These are phyloP conservation scores for Dyspetes luteomarginatus DNA, from an alignment of 2,888 invertebrate genomes.

Conservation along the genomic window DNA sequence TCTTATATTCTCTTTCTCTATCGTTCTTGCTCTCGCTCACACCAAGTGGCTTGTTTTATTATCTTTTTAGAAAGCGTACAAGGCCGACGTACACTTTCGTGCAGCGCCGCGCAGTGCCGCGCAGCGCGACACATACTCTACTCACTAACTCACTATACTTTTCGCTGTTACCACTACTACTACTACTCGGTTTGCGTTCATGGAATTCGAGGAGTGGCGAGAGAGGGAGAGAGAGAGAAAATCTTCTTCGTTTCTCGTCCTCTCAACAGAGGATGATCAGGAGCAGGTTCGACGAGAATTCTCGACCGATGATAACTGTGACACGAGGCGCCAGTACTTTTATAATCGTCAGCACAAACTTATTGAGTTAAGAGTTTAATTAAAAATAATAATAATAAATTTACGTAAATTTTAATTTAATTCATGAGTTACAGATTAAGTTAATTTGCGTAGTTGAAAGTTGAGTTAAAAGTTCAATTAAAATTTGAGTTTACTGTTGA, in stretches of 20 bases:
- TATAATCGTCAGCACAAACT: too few species aligned
- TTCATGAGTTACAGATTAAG: too few species aligned
- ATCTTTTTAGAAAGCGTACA: constrained; percentile 73
- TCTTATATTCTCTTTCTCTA: not conserved
- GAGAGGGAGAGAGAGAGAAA: constrained; percentile 48
- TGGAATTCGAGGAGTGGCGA: constrained; percentile 70
- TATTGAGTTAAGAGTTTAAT: too few species aligned
- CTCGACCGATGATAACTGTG: constrained; percentile 60
- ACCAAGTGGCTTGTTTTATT: constrained; percentile 61
- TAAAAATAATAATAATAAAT: too few species aligned
- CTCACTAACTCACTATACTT: too few species aligned
- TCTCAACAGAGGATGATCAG: constrained; percentile 46
- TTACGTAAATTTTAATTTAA: too few species aligned
- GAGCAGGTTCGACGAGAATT: constrained; percentile 65
- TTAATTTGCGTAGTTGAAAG: too few species aligned
- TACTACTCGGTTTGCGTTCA: constrained; percentile 39
- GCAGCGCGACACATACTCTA: constrained; percentile 34
- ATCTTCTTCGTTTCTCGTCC: constrained; percentile 51
- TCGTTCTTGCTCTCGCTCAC: not conserved
- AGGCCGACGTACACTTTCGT: constrained; percentile 58
- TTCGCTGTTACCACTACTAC: too few species aligned
- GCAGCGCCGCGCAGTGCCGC: constrained; percentile 33
- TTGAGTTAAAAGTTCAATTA: too few species aligned
- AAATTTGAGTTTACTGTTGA: too few species aligned
- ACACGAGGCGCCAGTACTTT: constrained; percentile 60